Conservation (phyloP, 2,797 vertebrate genomes). For the Amblyopsis hoosieri region DNA sequence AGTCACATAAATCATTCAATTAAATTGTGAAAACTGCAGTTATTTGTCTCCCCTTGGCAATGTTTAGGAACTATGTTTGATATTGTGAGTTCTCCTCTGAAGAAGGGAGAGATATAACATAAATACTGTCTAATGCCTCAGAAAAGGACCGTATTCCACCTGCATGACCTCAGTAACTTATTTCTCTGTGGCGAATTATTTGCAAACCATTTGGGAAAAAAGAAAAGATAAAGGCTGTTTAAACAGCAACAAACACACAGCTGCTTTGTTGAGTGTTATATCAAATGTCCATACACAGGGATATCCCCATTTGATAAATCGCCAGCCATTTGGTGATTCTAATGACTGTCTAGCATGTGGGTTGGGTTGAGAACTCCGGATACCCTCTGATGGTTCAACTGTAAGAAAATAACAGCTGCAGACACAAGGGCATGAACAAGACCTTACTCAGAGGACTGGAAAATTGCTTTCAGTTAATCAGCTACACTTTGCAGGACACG, state of each 20-base stretch:
- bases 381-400: constrained; percentile 5
- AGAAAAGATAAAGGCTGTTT: neutral
- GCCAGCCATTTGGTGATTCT: constrained; percentile 18
- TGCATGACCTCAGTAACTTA: constrained; percentile 15
- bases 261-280: neutral
- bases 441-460: constrained; percentile 52
- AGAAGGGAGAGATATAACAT: neutral
- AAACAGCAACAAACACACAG: neutral
- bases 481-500: constrained; percentile 34
- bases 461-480: constrained; percentile 68
- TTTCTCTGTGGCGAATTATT: neutral
- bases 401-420: constrained; percentile 20
- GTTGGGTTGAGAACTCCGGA: constrained; percentile 14
- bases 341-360: constrained; percentile 66
- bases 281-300: neutral
- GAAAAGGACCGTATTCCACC: constrained; percentile 10
- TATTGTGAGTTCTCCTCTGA: constrained; percentile 4
- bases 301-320: constrained; percentile 7
- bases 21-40: constrained; percentile 36
- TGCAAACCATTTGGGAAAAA: neutral
- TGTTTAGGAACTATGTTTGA: constrained; percentile 9
- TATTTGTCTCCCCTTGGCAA: constrained; percentile 16
- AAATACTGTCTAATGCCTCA: constrained; percentile 1
- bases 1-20: constrained; percentile 31
- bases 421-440: constrained; percentile 33